Conservation (phyloP, 2,797 vertebrate species). For the Coregonus sp. region DNA sequence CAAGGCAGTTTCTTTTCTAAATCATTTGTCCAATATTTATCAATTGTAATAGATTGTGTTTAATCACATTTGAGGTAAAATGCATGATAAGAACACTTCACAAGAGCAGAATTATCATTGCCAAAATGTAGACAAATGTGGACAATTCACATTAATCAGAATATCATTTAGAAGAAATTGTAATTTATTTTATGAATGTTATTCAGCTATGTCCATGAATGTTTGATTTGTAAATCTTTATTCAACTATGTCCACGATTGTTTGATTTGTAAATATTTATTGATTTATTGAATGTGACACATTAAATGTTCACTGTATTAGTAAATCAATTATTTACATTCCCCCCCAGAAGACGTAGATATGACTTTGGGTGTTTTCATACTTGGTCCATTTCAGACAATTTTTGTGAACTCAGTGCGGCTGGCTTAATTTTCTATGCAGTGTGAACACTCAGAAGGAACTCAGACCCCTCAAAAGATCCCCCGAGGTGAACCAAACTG, state of each 20-base stretch:
- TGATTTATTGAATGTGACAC: constrained; percentile 64
- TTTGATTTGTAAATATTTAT: constrained; percentile 49
- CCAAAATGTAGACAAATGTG: constrained; percentile 56
- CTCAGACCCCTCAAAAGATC: too few species aligned
- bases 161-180: constrained; percentile 33
- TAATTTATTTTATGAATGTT: constrained; percentile 62
- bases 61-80: constrained; percentile 22
- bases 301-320: constrained; percentile 48
- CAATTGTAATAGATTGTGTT: constrained; percentile 34
- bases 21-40: neutral
- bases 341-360: constrained; percentile 33
- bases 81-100: constrained; percentile 29
- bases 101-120: constrained; percentile 44
- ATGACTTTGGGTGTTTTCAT: constrained; percentile 16
- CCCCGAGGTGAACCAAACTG: too few species aligned
- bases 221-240: constrained; percentile 54
- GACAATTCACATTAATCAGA: constrained; percentile 41
- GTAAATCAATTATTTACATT: constrained; percentile 71
- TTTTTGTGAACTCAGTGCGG: too few species aligned
- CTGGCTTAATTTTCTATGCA: too few species aligned
- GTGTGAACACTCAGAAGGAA: too few species aligned
- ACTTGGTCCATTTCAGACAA: too few species aligned
- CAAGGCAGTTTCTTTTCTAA: neutral
- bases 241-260: constrained; percentile 50
- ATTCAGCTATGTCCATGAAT: constrained; percentile 44